Percentiles rank a stretch among this genome's conserved stretches.
Conservation (phyloP, 2,888 invertebrate species). For the Mimas tiliae region DNA sequence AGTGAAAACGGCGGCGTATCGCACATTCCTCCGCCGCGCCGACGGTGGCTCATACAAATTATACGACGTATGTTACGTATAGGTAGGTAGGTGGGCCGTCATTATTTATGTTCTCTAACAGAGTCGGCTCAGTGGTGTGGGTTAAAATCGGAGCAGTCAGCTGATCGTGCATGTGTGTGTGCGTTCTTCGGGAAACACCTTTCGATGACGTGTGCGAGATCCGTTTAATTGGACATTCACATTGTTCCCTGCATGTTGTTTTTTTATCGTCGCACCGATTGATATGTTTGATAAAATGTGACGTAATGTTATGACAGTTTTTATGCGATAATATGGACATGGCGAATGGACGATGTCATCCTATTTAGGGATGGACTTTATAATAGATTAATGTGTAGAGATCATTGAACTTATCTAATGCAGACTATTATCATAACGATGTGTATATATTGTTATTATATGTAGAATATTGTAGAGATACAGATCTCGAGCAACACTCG, state of each 20-base stretch:
- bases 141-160: conserved; percentile 85
- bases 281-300: conserved; percentile 51
- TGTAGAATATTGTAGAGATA: not conserved
- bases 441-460: not conserved
- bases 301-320: conserved; percentile 43
- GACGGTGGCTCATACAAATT: conserved; percentile 80
- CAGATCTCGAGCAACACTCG: not conserved
- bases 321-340: conserved; percentile 15
- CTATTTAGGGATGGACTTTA: conserved; percentile 12
- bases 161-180: conserved; percentile 75
- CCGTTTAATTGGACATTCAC: conserved; percentile 83
- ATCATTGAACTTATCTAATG: conserved; percentile 2
- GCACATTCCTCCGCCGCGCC: conserved; percentile 72
- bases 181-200: conserved; percentile 85
- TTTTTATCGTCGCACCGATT: conserved; percentile 55
- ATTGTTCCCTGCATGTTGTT: conserved; percentile 77
- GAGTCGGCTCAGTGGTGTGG: conserved; percentile 78
- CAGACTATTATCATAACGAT: not conserved
- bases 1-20: conserved; percentile 73
- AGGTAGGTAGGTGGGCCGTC: conserved; percentile 83
- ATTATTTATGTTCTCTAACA: conserved; percentile 85
- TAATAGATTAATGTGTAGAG: not conserved
- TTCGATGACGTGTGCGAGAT: conserved; percentile 83
- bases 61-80: conserved; percentile 81
- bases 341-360: not conserved